Base-by-base conservation (phyloP, 1,140 invertebrate genomes). In the Sminthurides bifidus region DNA sequence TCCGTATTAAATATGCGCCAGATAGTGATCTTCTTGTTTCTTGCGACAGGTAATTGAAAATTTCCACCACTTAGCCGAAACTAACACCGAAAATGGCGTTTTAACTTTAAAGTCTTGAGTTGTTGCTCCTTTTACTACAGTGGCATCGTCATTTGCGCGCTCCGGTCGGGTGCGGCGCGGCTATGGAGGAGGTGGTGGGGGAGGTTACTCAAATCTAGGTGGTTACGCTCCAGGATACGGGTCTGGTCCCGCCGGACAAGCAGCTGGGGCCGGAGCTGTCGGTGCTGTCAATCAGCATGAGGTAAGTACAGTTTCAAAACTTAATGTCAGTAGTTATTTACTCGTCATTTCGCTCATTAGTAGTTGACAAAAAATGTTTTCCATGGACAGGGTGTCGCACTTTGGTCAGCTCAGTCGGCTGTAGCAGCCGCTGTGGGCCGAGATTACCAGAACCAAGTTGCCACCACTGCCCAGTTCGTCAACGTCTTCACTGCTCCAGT, bases 381-480 rank as follows among this genome's bases (percentile, higher is more conserved):
- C 5, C 5, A 50, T 27, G 19, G 21, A 17, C 17, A 58, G 45
- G 49, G 46, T 17, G 57, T 59, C 14, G 56, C 61, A 2, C 6
- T 54, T 12, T 56, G 57, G 61, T 55, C 52, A 23, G 61, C 61
- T 19, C 54, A 59, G 45, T 43, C 30, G 33, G 61, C 61, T 2
- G 61, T 63, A 0, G 51, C 52, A 31, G 50, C 54, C 1, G 55
- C 61, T 15, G 58, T 60, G 15, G 61, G 61, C 15, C 29, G 55
- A 14, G 61, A 63, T 26, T 63, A 60, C 41, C 46, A 59, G 21
- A 59, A 60, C 23, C 58, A 63, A 57, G 49, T 60, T 1, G 54
- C 51, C n/a, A 63, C 61, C n/a, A 63, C 61, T 10, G 29, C 58
- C 27, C 58, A 63, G 23, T 63, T 51, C 35, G 61, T 60, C n/a